phyloP scores from a whole-genome alignment of 2,797 vertebrate species.

The Myotis planiceps region DNA sequence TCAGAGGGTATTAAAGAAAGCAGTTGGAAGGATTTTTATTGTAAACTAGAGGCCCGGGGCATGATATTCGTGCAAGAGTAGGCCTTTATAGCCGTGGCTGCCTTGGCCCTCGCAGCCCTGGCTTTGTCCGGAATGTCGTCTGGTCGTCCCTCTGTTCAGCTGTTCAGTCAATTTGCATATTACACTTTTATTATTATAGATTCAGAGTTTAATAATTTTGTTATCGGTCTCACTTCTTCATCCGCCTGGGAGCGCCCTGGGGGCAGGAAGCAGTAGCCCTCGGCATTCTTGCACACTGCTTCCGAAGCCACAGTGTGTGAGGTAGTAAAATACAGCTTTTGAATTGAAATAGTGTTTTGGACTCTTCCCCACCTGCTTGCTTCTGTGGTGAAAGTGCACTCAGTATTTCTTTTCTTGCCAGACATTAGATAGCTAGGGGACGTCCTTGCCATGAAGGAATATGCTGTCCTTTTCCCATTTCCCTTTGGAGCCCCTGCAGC shows the following conservation, averaged over 20 bases:
- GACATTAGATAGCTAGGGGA: background rate
- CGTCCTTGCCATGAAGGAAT: background rate
- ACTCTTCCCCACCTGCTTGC: background rate
- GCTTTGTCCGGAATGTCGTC: no score
- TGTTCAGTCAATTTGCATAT: no score
- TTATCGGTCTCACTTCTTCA: background rate
- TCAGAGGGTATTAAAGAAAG: conserved; percentile 25
- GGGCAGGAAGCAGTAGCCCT: background rate
- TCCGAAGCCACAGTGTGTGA: background rate
- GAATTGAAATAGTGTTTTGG: background rate
- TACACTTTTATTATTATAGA: no score
- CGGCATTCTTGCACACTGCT: background rate
- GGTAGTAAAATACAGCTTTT: background rate
- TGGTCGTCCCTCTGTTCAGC: no score
- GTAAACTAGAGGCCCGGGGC: background rate
- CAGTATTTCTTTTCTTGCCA: background rate
- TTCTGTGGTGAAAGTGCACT: background rate
- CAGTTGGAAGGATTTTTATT: background rate
- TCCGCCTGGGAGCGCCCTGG: background rate
- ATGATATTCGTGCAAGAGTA: no score
- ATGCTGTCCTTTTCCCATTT: background rate
- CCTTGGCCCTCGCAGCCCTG: no score
- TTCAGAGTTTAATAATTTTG: background rate
- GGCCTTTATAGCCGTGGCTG: no score
- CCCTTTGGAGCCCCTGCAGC: background rate